A percentile compares a stretch with the other conserved stretches of the same genome.
Evolutionary conservation across 2,888 invertebrate species (phyloP).

Genomic region (Sminthurinus aureus): DNA sequence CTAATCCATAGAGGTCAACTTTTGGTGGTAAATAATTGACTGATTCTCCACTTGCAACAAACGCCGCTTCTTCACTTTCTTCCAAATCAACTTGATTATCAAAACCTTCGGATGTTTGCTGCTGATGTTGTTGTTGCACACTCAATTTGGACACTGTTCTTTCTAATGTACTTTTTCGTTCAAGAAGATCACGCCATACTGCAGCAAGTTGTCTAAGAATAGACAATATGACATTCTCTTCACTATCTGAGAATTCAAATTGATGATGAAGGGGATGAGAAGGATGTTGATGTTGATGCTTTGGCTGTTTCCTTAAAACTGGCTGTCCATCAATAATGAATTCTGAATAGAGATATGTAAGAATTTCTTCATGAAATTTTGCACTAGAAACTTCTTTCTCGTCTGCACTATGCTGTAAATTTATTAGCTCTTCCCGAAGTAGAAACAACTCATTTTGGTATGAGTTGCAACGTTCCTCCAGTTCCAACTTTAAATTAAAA

Average conservation of each 20-base stretch:
- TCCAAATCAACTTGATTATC: slow-evolving; percentile 32
- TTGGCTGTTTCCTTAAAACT: slow-evolving; percentile 39
- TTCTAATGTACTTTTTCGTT: slow-evolving; percentile 64
- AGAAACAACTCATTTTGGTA: slow-evolving; percentile 58
- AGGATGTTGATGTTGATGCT: slow-evolving; percentile 15
- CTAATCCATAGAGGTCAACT: slow-evolving; percentile 58
- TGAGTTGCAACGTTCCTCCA: slow-evolving; percentile 57
- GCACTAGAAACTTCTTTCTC: slow-evolving; percentile 52
- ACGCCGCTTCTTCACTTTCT: slow-evolving; percentile 7
- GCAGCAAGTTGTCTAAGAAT: slow-evolving; percentile 54
- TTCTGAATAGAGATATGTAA: slow-evolving; percentile 53
- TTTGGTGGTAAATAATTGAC: slow-evolving; percentile 49
- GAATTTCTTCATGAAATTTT: slow-evolving; percentile 54
- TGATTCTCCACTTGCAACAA: slow-evolving; percentile 16
- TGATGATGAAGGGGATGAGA: not conserved
- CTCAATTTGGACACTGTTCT: slow-evolving; percentile 63
- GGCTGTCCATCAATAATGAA: slow-evolving; percentile 57
- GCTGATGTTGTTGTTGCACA: slow-evolving; percentile 43
- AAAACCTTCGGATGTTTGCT: slow-evolving; percentile 18
- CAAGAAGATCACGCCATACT: slow-evolving; percentile 56
- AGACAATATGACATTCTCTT: slow-evolving; percentile 47
- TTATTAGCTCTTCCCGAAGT: slow-evolving; percentile 56
- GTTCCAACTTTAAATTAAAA: slow-evolving; percentile 46
- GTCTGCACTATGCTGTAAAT: slow-evolving; percentile 55
- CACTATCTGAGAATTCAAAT: slow-evolving; percentile 29